phyloP scores from a whole-genome alignment of 1,140 invertebrate species.

The Limonius californicus region DNA sequence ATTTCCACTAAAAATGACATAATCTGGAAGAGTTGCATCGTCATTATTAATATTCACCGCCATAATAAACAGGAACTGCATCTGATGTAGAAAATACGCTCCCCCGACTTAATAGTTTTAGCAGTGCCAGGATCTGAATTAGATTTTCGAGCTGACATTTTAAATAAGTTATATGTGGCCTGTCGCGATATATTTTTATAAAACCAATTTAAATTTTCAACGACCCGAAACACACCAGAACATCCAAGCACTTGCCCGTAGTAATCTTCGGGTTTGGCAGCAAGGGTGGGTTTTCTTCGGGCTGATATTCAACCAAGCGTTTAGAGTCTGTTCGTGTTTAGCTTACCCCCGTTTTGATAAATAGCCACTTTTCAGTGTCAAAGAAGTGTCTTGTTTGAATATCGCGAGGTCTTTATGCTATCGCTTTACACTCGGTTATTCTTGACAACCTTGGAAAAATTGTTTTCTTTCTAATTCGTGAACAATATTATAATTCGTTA shows the following conservation, averaged over 20 bases:
- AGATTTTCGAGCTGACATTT: conserved; percentile 45
- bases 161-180: conserved; percentile 45
- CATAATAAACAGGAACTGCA: conserved; percentile 7
- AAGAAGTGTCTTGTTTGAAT: conserved; percentile 37
- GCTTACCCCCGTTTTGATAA: conserved; percentile 35
- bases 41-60: background rate
- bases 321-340: conserved; percentile 11
- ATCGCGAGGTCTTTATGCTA: conserved; percentile 5
- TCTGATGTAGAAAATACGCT: background rate
- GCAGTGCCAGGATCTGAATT: conserved; percentile 39
- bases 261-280: background rate
- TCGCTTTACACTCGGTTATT: background rate
- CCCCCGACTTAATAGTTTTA: background rate
- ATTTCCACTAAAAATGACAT: conserved; percentile 1
- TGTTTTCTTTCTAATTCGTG: too few species aligned
- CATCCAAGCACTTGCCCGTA: background rate
- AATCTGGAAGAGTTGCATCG: conserved; percentile 3
- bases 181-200: conserved; percentile 46
- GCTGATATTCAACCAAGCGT: conserved; percentile 2
- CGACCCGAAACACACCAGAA: conserved; percentile 25
- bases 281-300: background rate
- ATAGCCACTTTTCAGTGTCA: conserved; percentile 41
- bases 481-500: too few species aligned
- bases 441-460: background rate
- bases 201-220: conserved; percentile 42